Conservation (phyloP, 2,797 vertebrate species). For the Rhinogobio ventralis region DNA sequence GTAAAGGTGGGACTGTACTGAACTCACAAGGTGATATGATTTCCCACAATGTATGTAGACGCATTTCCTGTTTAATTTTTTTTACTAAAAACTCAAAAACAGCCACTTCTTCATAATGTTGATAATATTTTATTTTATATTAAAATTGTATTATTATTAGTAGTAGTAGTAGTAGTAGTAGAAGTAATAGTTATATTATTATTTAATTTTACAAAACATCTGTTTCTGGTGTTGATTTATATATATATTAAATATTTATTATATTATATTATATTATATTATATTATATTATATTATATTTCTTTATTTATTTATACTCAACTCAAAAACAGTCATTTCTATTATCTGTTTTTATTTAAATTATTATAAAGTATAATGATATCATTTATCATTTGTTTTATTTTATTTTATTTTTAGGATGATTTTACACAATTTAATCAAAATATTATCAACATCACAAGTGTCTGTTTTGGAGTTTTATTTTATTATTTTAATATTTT, state of each 20-base stretch:
- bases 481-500: neutral
- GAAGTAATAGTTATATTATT: too few relatives aligned
- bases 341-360: neutral
- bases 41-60: neutral
- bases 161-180: too few relatives aligned
- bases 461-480: neutral
- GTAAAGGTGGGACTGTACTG: neutral
- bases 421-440: neutral
- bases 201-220: too few relatives aligned
- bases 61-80: neutral
- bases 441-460: neutral
- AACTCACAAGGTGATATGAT: neutral
- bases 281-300: too few relatives aligned
- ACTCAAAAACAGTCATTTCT: neutral
- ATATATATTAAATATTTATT: too few relatives aligned
- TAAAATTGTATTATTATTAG: too few relatives aligned
- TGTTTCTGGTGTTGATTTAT: neutral
- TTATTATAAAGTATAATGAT: neutral
- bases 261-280: too few relatives aligned
- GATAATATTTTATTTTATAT: neutral
- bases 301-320: neutral
- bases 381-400: neutral
- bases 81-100: neutral
- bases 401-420: neutral
- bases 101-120: neutral